These are phyloP conservation scores for Amazona guildingii DNA, from an alignment of 2,113 vertebrate species.

Conservation along the genomic window DNA sequence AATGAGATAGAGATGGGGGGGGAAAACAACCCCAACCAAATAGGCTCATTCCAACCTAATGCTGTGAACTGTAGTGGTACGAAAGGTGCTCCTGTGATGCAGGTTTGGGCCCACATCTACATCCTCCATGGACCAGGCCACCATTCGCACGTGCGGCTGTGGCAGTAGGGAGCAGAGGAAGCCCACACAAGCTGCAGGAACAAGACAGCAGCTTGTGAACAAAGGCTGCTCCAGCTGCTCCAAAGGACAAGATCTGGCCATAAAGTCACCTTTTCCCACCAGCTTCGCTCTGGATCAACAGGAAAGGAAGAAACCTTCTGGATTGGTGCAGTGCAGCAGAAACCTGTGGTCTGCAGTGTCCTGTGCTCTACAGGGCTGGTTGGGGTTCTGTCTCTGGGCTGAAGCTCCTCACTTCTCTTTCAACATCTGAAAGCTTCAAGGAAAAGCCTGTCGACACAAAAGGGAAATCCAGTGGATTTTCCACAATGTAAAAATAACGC, in stretches of 20 bases:
- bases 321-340: background rate
- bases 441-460: background rate
- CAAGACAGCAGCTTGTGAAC: rapidly evolving
- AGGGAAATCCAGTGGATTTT: background rate
- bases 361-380: background rate
- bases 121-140: background rate
- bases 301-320: background rate
- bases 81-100: background rate
- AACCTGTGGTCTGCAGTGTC: background rate
- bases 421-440: background rate
- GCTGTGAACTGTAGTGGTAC: rapidly evolving
- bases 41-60: background rate
- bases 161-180: background rate
- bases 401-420: background rate
- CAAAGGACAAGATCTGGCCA: too few relatives aligned
- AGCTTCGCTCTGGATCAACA: background rate
- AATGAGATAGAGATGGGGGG: background rate
- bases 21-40: background rate
- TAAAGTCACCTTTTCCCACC: background rate
- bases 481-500: background rate
- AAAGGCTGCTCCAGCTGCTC: background rate
- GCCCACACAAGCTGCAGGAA: background rate
- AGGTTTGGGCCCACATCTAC: background rate
- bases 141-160: rapidly evolving
- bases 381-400: background rate